A percentile compares a stretch with the other conserved stretches of the same genome.
Conservation (phyloP, 2,888 invertebrate genomes). For the Notodonta dromedarius region DNA sequence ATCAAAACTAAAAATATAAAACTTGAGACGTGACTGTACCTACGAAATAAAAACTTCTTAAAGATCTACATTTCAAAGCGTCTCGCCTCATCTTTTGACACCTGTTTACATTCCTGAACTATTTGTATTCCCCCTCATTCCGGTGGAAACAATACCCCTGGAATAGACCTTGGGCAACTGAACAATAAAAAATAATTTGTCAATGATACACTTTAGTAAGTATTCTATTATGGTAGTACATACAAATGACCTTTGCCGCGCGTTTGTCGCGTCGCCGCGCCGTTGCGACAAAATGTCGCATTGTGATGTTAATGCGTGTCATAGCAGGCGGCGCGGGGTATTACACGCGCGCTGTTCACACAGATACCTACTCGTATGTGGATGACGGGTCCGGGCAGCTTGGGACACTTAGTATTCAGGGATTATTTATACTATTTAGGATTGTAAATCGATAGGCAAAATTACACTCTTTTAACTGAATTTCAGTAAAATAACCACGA, state of each 20-base stretch:
- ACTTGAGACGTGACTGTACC: neutral
- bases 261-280: conserved; percentile 10
- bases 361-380: neutral
- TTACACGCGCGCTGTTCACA: neutral
- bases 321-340: conserved; percentile 17
- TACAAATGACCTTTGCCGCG: conserved; percentile 11
- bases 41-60: neutral
- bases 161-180: conserved; percentile 1
- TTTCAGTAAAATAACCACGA: too few species aligned
- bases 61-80: neutral
- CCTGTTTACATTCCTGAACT: conserved; percentile 14
- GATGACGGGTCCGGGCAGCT: neutral
- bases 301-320: conserved; percentile 46
- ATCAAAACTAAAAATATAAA: too few species aligned
- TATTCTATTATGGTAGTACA: conserved; percentile 1
- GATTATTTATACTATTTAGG: too few species aligned
- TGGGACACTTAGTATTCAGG: too few species aligned
- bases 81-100: conserved; percentile 5
- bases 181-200: conserved; percentile 18
- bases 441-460: too few species aligned
- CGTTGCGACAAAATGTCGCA: conserved; percentile 15
- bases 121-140: conserved; percentile 26
- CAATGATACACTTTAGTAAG: conserved; percentile 3
- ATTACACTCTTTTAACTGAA: too few species aligned
- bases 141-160: conserved; percentile 8